Conservation (phyloP, 2,113 vertebrate species). For the Chroicocephalus ridibundus region DNA sequence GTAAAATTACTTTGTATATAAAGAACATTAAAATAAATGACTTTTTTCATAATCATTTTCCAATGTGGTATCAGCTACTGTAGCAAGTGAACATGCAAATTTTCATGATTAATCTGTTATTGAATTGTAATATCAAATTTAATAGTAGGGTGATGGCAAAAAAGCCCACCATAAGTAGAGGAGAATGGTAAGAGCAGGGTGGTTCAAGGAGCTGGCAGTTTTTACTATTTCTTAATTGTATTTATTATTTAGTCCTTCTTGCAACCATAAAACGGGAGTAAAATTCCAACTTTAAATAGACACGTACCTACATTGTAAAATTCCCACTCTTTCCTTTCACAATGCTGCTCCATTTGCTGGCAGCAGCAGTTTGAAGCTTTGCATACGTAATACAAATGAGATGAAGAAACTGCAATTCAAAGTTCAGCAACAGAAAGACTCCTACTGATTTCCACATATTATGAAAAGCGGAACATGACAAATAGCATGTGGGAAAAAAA, state of each 20-base stretch:
- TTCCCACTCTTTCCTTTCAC: neutral
- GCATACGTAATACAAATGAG: neutral
- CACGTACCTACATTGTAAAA: neutral
- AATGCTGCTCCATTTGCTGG: neutral
- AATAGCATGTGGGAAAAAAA: neutral
- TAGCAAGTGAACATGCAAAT: neutral
- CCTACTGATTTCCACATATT: neutral
- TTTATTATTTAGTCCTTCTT: neutral
- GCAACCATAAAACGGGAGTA: neutral
- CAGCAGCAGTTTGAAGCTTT: neutral
- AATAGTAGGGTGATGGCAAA: neutral
- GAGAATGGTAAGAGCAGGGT: neutral
- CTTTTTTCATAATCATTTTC: constrained; percentile 30
- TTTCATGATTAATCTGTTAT: neutral
- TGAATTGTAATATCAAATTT: neutral
- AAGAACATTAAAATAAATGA: constrained; percentile 56
- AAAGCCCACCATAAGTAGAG: neutral
- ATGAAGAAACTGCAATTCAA: constrained; percentile 3
- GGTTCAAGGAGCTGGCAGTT: neutral
- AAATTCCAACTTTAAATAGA: neutral
- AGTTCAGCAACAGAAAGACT: constrained; percentile 41
- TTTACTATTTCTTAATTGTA: neutral
- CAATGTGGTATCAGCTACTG: neutral
- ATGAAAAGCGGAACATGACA: neutral
- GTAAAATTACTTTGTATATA: constrained; percentile 59